Base-by-base conservation (phyloP, 1,140 invertebrate genomes). In the Drosophila santomea region DNA sequence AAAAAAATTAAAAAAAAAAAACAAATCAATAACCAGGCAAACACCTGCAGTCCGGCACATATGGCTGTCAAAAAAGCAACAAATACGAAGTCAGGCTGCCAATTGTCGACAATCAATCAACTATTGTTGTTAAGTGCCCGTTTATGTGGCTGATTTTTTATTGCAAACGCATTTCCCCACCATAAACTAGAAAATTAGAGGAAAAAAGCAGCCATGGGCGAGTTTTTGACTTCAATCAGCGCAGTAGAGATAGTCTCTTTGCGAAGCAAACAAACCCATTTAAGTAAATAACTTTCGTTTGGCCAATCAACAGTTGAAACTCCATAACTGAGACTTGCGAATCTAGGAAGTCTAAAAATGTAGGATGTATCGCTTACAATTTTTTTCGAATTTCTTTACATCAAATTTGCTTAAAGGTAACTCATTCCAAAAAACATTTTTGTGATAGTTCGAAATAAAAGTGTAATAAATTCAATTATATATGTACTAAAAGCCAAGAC, bases 91-190 rank as follows among this genome's bases (percentile, higher is more conserved):
- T 77, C 50, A 41, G 74, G 35, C 72, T 64, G 62, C 60, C 66
- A 76, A 89, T 89, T 74, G 84, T 89, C 67, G 83, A 69, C 76
- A 88, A 88, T 88, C 84, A 88, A 88, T 89, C 84, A 89, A 66
- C 66, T 69, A 84, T 71, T 77, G 72, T 80, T 82, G 79, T 82
- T 82, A 74, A 81, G 61, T 81, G 78, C 67, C 67, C 62, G 78
- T 72, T 64, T 66, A 71, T 77, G 73, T 68, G 50, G 68, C 57
- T 74, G 64, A 58, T 58, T 80, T 84, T 84, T 85, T 85, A 85
- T 79, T 62, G 66, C 80, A 72, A 84, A 76, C 81, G 80, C 66
- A 80, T 83, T 75, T 67, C 36, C 78, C 57, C 80, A 64, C 76
- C 54, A 63, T 59, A 69, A 74, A 68, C 51, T 58, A 61, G 17